Evolutionary conservation across 2,113 vertebrate genomes (phyloP).

Genomic region (Caloenas nicobarica): DNA sequence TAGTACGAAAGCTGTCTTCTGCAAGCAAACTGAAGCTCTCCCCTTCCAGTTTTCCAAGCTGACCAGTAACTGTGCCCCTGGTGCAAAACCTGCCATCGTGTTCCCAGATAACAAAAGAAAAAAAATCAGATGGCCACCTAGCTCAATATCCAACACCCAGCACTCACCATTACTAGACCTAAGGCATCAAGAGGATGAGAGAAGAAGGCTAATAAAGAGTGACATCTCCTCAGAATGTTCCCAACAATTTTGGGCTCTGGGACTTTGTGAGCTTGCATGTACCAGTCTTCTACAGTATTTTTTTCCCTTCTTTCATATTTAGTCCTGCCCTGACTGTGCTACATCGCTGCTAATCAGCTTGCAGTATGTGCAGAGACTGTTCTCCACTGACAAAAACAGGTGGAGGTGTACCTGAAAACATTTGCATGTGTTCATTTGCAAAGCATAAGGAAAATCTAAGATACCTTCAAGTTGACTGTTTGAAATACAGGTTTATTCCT

Average conservation of each 20-base stretch:
- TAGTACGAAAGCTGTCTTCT: not conserved
- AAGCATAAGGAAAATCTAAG: not conserved
- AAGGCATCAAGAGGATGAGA: not conserved
- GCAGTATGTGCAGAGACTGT: not conserved
- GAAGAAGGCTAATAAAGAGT: not conserved
- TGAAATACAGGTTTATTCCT: not conserved
- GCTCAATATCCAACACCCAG: not conserved
- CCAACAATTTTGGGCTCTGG: not conserved
- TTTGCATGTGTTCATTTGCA: fast-evolving
- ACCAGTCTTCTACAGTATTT: not conserved
- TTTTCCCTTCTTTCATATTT: not conserved
- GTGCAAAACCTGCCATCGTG: not conserved
- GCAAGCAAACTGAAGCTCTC: not conserved
- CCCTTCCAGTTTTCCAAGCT: not conserved
- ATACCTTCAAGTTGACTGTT: not conserved
- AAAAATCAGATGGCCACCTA: not conserved
- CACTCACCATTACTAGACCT: not conserved
- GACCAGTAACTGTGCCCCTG: not conserved
- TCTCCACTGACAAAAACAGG: not conserved
- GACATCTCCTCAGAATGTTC: not conserved
- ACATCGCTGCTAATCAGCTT: not conserved
- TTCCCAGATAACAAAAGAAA: not conserved
- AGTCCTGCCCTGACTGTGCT: not conserved
- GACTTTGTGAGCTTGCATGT: not conserved
- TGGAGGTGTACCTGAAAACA: not conserved